A percentile compares a stretch with the other conserved stretches of the same genome.
These are phyloP conservation scores for Trachelipus rathkii DNA, from an alignment of 1,140 invertebrate species.

Conservation along the genomic window DNA sequence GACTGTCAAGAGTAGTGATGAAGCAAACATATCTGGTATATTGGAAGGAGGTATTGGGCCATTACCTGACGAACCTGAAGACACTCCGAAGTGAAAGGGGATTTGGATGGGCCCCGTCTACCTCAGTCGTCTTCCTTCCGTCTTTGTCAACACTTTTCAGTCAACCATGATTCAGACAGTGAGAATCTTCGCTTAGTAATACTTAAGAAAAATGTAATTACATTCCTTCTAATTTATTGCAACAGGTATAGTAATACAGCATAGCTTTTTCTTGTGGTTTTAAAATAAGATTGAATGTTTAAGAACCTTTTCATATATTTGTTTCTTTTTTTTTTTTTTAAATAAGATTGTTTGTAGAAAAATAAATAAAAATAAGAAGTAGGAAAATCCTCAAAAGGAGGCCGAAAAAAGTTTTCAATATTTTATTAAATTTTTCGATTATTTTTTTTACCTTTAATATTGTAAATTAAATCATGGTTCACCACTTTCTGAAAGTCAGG, in stretches of 20 bases:
- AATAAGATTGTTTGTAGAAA: too few species aligned
- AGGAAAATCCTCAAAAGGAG: too few species aligned
- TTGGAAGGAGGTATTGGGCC: not conserved
- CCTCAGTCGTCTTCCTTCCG: slow-evolving; percentile 77
- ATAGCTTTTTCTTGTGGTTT: too few species aligned
- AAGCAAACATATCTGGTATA: not conserved
- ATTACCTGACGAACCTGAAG: not conserved
- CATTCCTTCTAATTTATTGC: slow-evolving; percentile 65
- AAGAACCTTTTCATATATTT: too few species aligned
- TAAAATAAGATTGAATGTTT: too few species aligned
- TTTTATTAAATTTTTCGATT: too few species aligned
- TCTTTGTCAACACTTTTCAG: slow-evolving; percentile 93
- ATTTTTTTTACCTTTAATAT: too few species aligned
- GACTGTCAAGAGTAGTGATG: not conserved
- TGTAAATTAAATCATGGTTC: too few species aligned
- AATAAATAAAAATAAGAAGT: too few species aligned
- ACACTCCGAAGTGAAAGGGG: slow-evolving; percentile 57
- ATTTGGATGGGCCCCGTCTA: slow-evolving; percentile 94
- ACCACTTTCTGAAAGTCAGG: too few species aligned
- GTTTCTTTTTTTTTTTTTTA: too few species aligned
- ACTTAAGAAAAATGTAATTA: slow-evolving; percentile 97
- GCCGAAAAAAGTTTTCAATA: too few species aligned
- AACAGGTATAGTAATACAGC: slow-evolving; percentile 54
- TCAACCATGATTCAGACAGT: slow-evolving; percentile 87
- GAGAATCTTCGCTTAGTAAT: slow-evolving; percentile 84